A percentile compares a stretch with the other conserved stretches of the same genome.
These are phyloP conservation scores for Napeogenes inachia DNA, from an alignment of 2,888 invertebrate species.

Conservation along the genomic window DNA sequence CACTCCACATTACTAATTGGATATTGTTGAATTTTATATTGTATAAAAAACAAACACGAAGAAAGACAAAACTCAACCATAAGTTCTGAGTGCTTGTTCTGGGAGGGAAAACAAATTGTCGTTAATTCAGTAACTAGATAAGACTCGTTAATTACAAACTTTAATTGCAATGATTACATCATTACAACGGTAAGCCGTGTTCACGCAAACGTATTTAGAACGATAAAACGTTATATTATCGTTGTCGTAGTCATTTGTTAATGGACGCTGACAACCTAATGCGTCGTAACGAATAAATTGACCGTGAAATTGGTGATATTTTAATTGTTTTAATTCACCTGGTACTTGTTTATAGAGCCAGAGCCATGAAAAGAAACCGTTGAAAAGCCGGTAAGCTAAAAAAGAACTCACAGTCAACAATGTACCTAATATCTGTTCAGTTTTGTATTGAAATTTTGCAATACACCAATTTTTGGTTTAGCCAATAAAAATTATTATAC, in stretches of 20 bases:
- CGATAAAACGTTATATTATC: slow-evolving; percentile 39
- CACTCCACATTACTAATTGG: no score
- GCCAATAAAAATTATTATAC: no score
- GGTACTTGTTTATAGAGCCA: background rate
- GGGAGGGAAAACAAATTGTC: slow-evolving; percentile 40
- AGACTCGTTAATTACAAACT: slow-evolving; percentile 32
- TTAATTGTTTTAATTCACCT: slow-evolving; percentile 19
- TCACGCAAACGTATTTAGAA: slow-evolving; percentile 45
- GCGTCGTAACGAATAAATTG: slow-evolving; percentile 26
- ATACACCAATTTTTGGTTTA: no score
- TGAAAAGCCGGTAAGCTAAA: background rate
- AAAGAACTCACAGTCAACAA: no score
- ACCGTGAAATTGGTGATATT: slow-evolving; percentile 28
- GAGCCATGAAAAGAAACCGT: background rate
- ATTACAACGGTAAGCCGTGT: slow-evolving; percentile 37
- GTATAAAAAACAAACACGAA: no score
- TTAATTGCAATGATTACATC: slow-evolving; percentile 41
- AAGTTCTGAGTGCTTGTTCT: background rate
- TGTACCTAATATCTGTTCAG: background rate
- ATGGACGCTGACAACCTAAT: slow-evolving; percentile 33
- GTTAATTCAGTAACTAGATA: slow-evolving; percentile 41
- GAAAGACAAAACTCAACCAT: no score
- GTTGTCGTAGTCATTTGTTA: slow-evolving; percentile 28
- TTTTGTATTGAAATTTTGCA: background rate
- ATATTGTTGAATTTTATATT: no score